A percentile compares a stretch with the other conserved stretches of the same genome.
Evolutionary conservation across 2,888 invertebrate genomes (phyloP).

Genomic region (Drosophila koepferae): DNA sequence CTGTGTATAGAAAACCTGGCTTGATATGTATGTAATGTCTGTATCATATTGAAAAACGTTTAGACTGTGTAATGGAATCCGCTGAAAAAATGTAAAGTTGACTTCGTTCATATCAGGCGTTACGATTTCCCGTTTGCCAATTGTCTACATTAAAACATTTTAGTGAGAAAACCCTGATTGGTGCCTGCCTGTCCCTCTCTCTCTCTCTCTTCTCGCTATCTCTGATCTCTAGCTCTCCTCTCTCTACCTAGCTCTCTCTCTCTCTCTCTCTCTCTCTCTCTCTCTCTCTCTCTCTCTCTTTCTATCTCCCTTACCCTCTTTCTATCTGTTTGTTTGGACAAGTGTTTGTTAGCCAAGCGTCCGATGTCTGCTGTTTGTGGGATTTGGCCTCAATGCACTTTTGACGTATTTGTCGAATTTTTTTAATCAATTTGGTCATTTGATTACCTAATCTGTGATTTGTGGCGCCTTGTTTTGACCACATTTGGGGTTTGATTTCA

Average conservation of each 20-base stretch:
- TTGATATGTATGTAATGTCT: too few species aligned
- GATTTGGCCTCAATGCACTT: slow-evolving; percentile 13
- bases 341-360: background rate
- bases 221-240: too few species aligned
- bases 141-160: background rate
- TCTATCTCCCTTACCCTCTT: too few species aligned
- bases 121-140: background rate
- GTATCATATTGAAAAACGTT: background rate
- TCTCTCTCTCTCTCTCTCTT: too few species aligned
- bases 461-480: slow-evolving; percentile 17
- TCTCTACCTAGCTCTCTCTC: too few species aligned
- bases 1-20: too few species aligned
- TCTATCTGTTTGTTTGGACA: background rate
- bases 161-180: background rate
- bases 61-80: too few species aligned
- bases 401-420: slow-evolving; percentile 11
- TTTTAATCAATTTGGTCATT: slow-evolving; percentile 1
- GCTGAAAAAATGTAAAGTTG: too few species aligned
- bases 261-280: too few species aligned
- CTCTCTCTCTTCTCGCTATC: too few species aligned
- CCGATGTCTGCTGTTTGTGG: background rate
- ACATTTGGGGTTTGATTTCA: slow-evolving; percentile 18
- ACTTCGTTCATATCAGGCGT: background rate
- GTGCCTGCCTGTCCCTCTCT: background rate
- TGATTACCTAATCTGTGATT: background rate